Conservation (phyloP, 1,140 invertebrate species). For the Maniola jurtina region DNA sequence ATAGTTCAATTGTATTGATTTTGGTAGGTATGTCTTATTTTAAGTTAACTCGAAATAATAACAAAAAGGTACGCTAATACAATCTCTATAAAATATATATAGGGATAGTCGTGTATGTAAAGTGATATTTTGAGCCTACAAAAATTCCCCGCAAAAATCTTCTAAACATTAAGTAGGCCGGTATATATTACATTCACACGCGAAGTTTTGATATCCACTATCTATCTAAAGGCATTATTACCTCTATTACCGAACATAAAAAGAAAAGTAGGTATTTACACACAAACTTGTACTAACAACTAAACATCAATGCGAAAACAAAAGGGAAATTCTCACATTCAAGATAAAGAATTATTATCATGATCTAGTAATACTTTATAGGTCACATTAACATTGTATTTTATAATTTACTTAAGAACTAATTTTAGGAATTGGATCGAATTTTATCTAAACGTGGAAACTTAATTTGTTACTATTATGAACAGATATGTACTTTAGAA, state of each 20-base stretch:
- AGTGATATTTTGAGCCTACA: slow-evolving; percentile 52
- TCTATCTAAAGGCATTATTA: slow-evolving; percentile 29
- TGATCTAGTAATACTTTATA: slow-evolving; percentile 62
- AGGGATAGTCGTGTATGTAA: slow-evolving; percentile 43
- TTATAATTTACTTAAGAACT: slow-evolving; percentile 38
- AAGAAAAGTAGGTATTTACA: slow-evolving; percentile 6
- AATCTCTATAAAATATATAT: slow-evolving; percentile 64
- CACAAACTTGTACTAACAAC: neutral
- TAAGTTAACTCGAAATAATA: slow-evolving; percentile 32
- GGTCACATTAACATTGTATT: slow-evolving; percentile 39
- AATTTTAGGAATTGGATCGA: slow-evolving; percentile 37
- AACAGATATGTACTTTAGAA: slow-evolving; percentile 69
- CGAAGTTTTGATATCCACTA: slow-evolving; percentile 34
- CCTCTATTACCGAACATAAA: slow-evolving; percentile 24
- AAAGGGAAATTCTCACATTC: slow-evolving; percentile 20
- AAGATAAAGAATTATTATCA: slow-evolving; percentile 32
- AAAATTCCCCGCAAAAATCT: slow-evolving; percentile 36
- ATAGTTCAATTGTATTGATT: slow-evolving; percentile 39
- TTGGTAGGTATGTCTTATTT: slow-evolving; percentile 23
- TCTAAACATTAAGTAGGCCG: slow-evolving; percentile 38
- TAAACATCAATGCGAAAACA: slow-evolving; percentile 6
- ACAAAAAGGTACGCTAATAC: slow-evolving; percentile 50
- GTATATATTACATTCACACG: slow-evolving; percentile 32
- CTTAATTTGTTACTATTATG: slow-evolving; percentile 56
- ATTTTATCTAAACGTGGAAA: slow-evolving; percentile 43